Evolutionary conservation across 1,140 invertebrate species (phyloP).

Genomic region (Ditylenchus dipsaci): DNA sequence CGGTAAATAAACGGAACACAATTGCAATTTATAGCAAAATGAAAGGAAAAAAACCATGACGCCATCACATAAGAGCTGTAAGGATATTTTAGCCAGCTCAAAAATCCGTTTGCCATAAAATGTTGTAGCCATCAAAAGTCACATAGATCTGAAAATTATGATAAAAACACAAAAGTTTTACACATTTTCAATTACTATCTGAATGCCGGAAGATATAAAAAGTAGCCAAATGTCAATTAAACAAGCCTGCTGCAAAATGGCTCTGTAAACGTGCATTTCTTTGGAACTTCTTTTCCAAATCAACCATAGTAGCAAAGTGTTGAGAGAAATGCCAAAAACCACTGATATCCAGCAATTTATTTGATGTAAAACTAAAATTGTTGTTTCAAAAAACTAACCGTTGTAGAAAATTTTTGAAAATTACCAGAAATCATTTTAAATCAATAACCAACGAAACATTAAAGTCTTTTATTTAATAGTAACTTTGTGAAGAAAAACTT

Average conservation of each 20-base stretch:
- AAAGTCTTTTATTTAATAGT: too few relatives aligned
- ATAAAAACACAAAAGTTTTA: too few relatives aligned
- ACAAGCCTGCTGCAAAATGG: background rate
- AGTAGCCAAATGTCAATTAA: background rate
- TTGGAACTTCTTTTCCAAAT: background rate
- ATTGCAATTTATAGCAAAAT: background rate
- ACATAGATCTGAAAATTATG: background rate
- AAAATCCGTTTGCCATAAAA: background rate
- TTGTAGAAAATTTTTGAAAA: too few relatives aligned
- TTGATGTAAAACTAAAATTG: background rate
- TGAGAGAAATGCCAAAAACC: background rate
- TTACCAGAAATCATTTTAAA: too few relatives aligned
- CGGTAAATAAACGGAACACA: conserved; percentile 1
- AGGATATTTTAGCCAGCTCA: background rate
- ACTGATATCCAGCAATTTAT: background rate
- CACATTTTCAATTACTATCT: background rate
- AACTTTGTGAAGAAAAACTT: too few relatives aligned
- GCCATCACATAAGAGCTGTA: background rate
- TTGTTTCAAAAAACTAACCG: too few relatives aligned
- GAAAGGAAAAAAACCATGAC: background rate
- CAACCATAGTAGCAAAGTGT: background rate
- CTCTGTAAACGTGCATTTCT: background rate
- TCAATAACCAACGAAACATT: too few relatives aligned
- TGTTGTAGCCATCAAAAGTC: background rate
- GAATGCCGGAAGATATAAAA: background rate